Evolutionary conservation across 2,797 vertebrate species (phyloP).

Genomic region (Balearica regulorum): DNA sequence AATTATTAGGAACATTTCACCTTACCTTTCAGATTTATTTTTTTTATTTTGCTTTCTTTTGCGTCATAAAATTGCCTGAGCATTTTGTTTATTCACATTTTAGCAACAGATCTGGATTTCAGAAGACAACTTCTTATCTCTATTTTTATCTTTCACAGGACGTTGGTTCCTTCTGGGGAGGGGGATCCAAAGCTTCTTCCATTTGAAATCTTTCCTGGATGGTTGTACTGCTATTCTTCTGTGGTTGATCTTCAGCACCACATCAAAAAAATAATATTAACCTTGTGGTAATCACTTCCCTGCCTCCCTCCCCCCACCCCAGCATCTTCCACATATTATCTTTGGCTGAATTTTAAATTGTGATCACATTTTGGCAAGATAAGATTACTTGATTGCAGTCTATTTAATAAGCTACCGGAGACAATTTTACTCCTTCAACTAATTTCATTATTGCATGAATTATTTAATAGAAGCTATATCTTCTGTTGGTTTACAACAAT

Average conservation of each 20-base stretch:
- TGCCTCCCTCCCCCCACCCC: too few relatives aligned
- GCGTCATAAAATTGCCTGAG: not conserved
- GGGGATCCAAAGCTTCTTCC: not conserved
- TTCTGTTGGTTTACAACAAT: not conserved
- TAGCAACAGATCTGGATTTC: not conserved
- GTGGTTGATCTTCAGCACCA: not conserved
- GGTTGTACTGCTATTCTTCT: not conserved
- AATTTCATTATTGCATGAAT: not conserved
- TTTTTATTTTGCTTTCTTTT: not conserved
- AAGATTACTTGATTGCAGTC: not conserved
- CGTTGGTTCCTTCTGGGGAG: not conserved
- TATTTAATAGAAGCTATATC: constrained; percentile 2
- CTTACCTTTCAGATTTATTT: not conserved
- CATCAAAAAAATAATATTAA: not conserved
- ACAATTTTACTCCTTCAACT: not conserved
- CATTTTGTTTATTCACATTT: not conserved
- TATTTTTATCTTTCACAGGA: not conserved
- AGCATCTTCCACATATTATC: not conserved
- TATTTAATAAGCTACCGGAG: not conserved
- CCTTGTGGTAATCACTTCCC: not conserved
- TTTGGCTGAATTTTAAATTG: not conserved
- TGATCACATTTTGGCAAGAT: not conserved
- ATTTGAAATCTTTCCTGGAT: not conserved
- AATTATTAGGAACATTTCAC: not conserved
- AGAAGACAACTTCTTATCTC: not conserved